Percentiles rank a stretch among this genome's conserved stretches.
These are phyloP conservation scores for Smutsia gigantea DNA, from an alignment of 2,797 vertebrate species.

Conservation along the genomic window DNA sequence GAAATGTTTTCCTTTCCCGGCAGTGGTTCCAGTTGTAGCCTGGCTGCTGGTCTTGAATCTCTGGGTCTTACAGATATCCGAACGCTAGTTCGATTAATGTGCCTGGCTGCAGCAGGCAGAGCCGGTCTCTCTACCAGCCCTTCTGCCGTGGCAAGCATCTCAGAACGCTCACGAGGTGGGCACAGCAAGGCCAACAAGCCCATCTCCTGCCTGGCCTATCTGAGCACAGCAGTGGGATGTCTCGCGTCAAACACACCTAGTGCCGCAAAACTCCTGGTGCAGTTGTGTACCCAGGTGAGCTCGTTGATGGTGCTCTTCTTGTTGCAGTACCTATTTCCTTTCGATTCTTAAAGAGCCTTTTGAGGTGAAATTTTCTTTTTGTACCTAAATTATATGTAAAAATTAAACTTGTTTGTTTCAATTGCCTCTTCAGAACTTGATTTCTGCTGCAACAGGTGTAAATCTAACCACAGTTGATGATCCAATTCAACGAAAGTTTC, in stretches of 20 bases:
- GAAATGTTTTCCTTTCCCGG: constrained; percentile 55
- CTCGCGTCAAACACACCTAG: constrained; percentile 96
- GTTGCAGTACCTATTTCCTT: not conserved
- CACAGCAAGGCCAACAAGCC: constrained; percentile 95
- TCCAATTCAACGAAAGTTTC: constrained; percentile 97
- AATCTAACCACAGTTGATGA: constrained; percentile 98
- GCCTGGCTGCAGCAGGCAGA: constrained; percentile 95
- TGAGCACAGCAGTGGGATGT: constrained; percentile 98
- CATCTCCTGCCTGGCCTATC: constrained; percentile 97
- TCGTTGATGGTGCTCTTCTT: not conserved
- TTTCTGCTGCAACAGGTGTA: constrained; percentile 98
- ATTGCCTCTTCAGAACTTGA: constrained; percentile 92
- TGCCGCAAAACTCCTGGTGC: constrained; percentile 96
- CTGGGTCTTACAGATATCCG: constrained; percentile 97
- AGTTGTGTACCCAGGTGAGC: constrained; percentile 95
- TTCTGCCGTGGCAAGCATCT: constrained; percentile 77
- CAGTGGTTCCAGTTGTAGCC: constrained; percentile 97
- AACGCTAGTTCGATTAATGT: constrained; percentile 97
- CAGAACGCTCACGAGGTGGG: constrained; percentile 91
- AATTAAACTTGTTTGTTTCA: constrained; percentile 64
- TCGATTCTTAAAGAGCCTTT: not conserved
- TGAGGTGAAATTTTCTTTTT: constrained; percentile 37
- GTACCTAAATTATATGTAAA: constrained; percentile 55
- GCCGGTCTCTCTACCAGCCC: constrained; percentile 96
- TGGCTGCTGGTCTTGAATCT: constrained; percentile 97